Conservation (phyloP, 2,797 vertebrate genomes). For the Alectoris magna region DNA sequence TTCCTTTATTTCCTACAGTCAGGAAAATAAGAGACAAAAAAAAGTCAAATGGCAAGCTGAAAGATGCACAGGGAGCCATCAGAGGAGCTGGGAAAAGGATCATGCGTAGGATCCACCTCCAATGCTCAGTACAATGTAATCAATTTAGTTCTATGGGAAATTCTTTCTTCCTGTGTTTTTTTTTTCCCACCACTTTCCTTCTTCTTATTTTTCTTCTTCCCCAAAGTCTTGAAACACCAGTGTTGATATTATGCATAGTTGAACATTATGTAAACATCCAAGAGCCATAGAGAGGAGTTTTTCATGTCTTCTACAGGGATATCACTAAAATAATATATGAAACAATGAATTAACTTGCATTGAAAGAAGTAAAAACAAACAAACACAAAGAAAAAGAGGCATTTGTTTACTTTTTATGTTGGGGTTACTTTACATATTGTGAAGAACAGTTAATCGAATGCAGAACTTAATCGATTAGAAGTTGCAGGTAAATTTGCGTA, state of each 20-base stretch:
- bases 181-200: not conserved
- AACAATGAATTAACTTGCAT: not conserved
- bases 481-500: not conserved
- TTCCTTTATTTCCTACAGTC: not conserved
- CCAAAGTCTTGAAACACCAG: not conserved
- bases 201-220: rapidly evolving
- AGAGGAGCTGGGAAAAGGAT: not conserved
- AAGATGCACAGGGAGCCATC: not conserved
- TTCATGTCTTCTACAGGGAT: not conserved
- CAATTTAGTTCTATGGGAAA: not conserved
- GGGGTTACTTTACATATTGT: not conserved
- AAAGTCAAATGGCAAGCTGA: not conserved
- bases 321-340: not conserved
- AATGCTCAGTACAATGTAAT: not conserved
- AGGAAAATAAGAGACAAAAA: not conserved
- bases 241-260: not conserved
- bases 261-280: not conserved
- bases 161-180: not conserved
- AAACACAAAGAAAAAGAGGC: not conserved
- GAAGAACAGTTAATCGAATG: not conserved
- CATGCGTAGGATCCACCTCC: not conserved
- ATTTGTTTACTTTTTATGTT: not conserved
- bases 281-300: not conserved
- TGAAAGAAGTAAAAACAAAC: not conserved
- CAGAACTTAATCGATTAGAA: not conserved